phyloP scores from a whole-genome alignment of 2,113 vertebrate species.

The Arothron firmamentum region DNA sequence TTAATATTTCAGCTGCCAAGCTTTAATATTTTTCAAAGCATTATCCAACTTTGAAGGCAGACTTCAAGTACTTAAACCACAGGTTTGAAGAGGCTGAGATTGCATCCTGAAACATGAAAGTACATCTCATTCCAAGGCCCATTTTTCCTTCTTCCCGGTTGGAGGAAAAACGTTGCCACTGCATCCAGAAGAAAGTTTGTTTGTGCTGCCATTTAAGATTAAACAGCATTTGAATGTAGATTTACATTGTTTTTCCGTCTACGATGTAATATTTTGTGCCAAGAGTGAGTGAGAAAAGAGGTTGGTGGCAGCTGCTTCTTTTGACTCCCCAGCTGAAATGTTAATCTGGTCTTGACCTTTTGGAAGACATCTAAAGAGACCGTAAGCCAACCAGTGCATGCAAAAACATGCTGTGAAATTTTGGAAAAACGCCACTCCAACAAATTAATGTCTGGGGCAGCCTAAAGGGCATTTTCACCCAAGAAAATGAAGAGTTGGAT shows the following conservation, averaged over 20 bases:
- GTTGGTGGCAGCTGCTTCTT: constrained; percentile 19
- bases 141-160: not conserved
- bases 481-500: constrained; percentile 8
- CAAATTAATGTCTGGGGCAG: constrained; percentile 35
- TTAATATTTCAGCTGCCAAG: not conserved
- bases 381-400: constrained; percentile 9
- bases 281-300: not conserved
- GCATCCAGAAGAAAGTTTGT: not conserved
- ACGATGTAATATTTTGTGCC: not conserved
- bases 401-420: constrained; percentile 20
- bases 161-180: constrained; percentile 3
- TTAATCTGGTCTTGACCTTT: constrained; percentile 56
- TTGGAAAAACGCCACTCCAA: constrained; percentile 33
- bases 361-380: constrained; percentile 36
- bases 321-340: constrained; percentile 43
- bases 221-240: not conserved
- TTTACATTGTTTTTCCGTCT: not conserved
- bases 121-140: not conserved
- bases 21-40: not conserved
- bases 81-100: constrained; percentile 2
- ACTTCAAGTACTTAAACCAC: constrained; percentile 1
- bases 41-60: not conserved
- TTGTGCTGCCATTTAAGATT: not conserved
- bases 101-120: constrained; percentile 1
- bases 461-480: constrained; percentile 14